Evolutionary conservation across 1,140 invertebrate species (phyloP).

Genomic region (Hylyphantes graminicola): DNA sequence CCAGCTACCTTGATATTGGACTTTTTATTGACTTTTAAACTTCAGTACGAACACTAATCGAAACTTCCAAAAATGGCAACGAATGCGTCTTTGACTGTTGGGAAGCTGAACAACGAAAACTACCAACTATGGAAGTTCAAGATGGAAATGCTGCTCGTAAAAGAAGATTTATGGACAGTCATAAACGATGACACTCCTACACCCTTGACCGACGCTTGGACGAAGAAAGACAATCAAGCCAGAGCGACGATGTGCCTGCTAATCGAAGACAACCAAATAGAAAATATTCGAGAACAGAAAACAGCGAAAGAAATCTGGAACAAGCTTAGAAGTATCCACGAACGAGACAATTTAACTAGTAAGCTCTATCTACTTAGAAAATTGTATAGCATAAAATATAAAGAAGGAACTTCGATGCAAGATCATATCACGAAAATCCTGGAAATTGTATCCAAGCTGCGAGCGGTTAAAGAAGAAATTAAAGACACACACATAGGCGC

Average conservation of each 20-base stretch:
- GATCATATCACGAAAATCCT: not conserved
- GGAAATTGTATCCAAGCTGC: not conserved
- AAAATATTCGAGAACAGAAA: constrained; percentile 1
- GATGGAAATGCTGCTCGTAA: too few relatives aligned
- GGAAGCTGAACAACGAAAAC: not conserved
- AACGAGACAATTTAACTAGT: not conserved
- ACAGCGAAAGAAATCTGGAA: constrained; percentile 20
- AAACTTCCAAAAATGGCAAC: too few relatives aligned
- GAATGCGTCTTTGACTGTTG: not conserved
- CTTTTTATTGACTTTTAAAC: too few relatives aligned
- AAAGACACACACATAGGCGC: not conserved
- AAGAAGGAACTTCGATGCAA: constrained; percentile 12
- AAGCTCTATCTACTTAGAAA: constrained; percentile 12
- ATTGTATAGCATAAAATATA: not conserved
- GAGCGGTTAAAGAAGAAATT: constrained; percentile 9
- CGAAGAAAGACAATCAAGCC: constrained; percentile 3
- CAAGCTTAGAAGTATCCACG: not conserved
- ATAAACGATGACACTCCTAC: not conserved
- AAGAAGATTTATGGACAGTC: not conserved
- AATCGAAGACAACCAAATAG: constrained; percentile 14
- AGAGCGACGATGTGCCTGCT: not conserved
- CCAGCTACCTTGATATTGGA: not conserved
- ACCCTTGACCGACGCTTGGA: not conserved
- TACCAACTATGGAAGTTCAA: not conserved
- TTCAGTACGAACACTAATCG: not conserved